Base-by-base conservation (phyloP, 2,113 vertebrate genomes). In the Sinocyclocheilus anophthalmus region DNA sequence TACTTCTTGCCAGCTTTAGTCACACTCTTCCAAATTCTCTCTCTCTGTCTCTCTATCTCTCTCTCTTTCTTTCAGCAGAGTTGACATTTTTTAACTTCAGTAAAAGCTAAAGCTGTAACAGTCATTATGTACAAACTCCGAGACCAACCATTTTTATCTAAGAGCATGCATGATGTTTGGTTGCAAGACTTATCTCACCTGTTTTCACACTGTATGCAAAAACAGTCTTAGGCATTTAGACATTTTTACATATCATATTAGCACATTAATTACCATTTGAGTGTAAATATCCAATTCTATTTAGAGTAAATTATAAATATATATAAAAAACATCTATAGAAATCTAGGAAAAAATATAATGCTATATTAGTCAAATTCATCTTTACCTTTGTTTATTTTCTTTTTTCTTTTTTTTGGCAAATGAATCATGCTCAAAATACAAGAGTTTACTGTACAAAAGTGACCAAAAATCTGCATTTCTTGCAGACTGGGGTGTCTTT, bases 1-100 rank as follows among this genome's bases (percentile, higher is more conserved):
- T 53, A 39, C 9, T 50, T 81, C 69, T 65, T 86, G 70, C 69
- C 85, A 86, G 70, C 55, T 86, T 24, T 59, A 33, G 45, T 50
- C 4, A 76, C 69, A 65, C 83, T 77, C 61, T 75, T 67, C 59
- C 83, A 81, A 70, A 73, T 26, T 63, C 80, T 55, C 61, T 65
- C 80, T 79, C 76, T 84, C 63, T 53, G 26, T 55, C 72, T 24
- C 26, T 50, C 45, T 10, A 70, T 65, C 59, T 65, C 80, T 39
- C 76, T 84, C 75, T 48, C 14, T 81, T 33, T 69, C 8, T 53
- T 24, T 30, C 59, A 2, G 57, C 67, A 39, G 30, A 79, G 30
- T 24, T 39, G 7, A 45, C 59, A 65, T 65, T 22, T n/a, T 63
- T 63, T 65, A 24, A 10, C 59, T 81, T 80, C 22, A 14, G 53